phyloP scores from a whole-genome alignment of 1,140 invertebrate genomes.

The Lepeophtheirus salmonis region DNA sequence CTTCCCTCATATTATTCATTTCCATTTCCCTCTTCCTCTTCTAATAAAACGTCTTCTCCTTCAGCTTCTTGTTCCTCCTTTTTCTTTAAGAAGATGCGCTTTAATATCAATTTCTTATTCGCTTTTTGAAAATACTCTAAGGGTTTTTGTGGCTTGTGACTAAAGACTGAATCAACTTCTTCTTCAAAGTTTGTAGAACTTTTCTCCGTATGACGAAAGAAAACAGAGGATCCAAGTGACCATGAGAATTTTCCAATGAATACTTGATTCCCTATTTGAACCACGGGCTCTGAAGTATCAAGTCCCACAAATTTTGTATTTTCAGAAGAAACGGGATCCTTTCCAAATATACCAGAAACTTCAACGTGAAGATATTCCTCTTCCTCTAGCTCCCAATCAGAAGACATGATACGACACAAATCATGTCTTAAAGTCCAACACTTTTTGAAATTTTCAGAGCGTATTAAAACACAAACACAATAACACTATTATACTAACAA shows the following conservation, averaged over 20 bases:
- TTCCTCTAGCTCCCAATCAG: not conserved
- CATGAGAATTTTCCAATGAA: conserved; percentile 1
- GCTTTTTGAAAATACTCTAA: not conserved
- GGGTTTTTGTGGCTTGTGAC: not conserved
- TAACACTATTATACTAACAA: not conserved
- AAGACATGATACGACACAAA: not conserved
- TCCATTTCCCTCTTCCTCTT: not conserved
- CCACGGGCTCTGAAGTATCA: not conserved
- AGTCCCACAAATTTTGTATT: conserved; percentile 4
- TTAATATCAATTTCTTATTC: conserved; percentile 4
- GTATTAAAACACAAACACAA: not conserved
- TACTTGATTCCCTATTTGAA: conserved; percentile 11
- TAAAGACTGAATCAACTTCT: not conserved
- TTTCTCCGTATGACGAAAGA: conserved; percentile 7
- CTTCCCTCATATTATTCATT: too few relatives aligned
- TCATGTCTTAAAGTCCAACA: not conserved
- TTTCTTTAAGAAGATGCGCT: conserved; percentile 13
- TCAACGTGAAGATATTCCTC: conserved; percentile 10
- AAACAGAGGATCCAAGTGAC: conserved; percentile 6
- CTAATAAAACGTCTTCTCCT: not conserved
- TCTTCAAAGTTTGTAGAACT: not conserved
- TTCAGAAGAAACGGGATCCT: not conserved
- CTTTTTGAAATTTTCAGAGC: not conserved
- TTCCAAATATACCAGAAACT: conserved; percentile 1
- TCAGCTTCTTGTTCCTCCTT: not conserved